Percentiles rank a stretch among this genome's conserved stretches.
These are phyloP conservation scores for Archivesica marissinica DNA, from an alignment of 1,140 invertebrate genomes.

Conservation along the genomic window DNA sequence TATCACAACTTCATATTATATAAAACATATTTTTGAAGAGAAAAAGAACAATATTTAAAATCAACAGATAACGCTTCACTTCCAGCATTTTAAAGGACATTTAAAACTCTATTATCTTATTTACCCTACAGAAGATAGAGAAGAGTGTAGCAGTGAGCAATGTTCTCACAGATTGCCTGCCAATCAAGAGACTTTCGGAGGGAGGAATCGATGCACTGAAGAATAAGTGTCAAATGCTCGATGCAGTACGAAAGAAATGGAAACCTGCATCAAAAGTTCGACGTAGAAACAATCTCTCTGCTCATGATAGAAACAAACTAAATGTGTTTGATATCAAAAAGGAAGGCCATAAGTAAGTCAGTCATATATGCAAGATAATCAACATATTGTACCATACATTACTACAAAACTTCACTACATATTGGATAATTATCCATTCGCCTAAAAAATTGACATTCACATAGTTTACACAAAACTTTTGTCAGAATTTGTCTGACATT, in stretches of 20 bases:
- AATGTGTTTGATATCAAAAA: slow-evolving; percentile 66
- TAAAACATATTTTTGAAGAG: background rate
- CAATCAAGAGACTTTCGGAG: background rate
- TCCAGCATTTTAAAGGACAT: background rate
- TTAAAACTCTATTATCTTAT: background rate
- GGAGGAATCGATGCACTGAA: slow-evolving; percentile 16
- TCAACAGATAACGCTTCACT: background rate
- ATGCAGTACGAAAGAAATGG: slow-evolving; percentile 38
- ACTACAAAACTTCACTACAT: no score
- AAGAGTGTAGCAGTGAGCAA: slow-evolving; percentile 6
- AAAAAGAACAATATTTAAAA: no score
- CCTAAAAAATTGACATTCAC: no score
- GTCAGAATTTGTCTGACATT: no score
- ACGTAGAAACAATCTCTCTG: slow-evolving; percentile 55
- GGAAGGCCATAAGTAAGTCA: slow-evolving; percentile 66
- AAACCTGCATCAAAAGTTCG: background rate
- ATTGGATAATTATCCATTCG: no score
- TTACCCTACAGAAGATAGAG: slow-evolving; percentile 36
- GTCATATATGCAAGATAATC: no score
- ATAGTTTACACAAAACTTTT: no score
- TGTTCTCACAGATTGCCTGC: slow-evolving; percentile 26
- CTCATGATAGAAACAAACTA: slow-evolving; percentile 57
- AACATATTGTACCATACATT: no score
- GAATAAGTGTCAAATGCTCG: slow-evolving; percentile 10
- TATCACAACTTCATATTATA: background rate